phyloP scores from a whole-genome alignment of 2,888 invertebrate genomes.

The Mesorhabditis belari region DNA sequence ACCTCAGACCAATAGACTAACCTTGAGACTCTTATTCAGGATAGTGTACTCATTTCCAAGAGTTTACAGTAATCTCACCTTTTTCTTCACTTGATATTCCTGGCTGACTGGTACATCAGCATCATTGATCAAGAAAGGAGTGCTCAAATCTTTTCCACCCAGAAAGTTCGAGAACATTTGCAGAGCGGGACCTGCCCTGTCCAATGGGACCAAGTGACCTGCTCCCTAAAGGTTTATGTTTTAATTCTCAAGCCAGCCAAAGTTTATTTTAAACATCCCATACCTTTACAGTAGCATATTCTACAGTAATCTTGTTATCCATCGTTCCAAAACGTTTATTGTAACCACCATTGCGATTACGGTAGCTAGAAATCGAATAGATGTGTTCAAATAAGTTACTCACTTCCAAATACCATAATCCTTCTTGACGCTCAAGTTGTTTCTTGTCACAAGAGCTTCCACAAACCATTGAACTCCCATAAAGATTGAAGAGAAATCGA shows the following conservation, averaged over 20 bases:
- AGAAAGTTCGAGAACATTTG: background rate
- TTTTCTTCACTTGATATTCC: background rate
- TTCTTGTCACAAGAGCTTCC: background rate
- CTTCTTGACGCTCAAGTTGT: background rate
- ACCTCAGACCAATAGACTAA: no score
- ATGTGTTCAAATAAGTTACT: background rate
- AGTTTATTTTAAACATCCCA: background rate
- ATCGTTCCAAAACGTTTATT: background rate
- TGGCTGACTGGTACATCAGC: background rate
- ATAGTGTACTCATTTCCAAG: no score
- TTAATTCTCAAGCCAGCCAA: background rate
- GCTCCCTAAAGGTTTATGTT: background rate
- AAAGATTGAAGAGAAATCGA: constrained; percentile 7
- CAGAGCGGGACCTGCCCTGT: background rate
- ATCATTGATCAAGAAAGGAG: background rate
- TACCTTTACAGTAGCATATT: background rate
- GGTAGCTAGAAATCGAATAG: background rate
- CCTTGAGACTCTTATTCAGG: no score
- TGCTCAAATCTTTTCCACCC: background rate
- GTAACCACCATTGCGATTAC: constrained; percentile 1
- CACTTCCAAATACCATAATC: background rate
- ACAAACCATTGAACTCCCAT: background rate
- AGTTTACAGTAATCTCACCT: background rate
- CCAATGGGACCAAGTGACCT: background rate
- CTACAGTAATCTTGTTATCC: background rate